phyloP scores from a whole-genome alignment of 2,113 vertebrate species.

The Neofelis nebulosa region DNA sequence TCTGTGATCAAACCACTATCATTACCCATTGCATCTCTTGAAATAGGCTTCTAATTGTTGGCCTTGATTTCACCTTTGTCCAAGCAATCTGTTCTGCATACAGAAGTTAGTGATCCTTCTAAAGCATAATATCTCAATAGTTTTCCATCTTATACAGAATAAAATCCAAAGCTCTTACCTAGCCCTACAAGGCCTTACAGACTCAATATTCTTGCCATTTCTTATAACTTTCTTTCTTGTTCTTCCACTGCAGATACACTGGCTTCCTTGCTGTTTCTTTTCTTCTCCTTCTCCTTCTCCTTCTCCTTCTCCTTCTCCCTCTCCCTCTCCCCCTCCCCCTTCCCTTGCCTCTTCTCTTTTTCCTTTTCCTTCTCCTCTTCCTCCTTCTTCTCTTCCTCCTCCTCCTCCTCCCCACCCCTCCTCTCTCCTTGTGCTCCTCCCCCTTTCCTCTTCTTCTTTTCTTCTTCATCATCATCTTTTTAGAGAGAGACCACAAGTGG shows the following conservation, averaged over 20 bases:
- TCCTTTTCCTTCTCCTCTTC: too few species aligned
- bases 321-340: too few species aligned
- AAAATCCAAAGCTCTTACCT: not conserved
- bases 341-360: too few species aligned
- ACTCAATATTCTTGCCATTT: not conserved
- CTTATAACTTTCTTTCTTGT: not conserved
- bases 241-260: not conserved
- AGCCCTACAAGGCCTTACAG: not conserved
- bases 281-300: too few species aligned
- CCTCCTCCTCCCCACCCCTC: too few species aligned
- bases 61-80: not conserved
- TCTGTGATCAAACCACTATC: not conserved
- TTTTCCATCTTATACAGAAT: not conserved
- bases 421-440: too few species aligned
- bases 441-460: too few species aligned
- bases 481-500: too few species aligned
- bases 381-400: too few species aligned
- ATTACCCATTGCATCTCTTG: not conserved
- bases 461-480: too few species aligned
- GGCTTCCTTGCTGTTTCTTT: not conserved
- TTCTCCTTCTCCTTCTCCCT: too few species aligned
- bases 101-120: not conserved
- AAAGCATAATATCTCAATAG: not conserved
- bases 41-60: not conserved
- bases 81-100: not conserved